A percentile compares a stretch with the other conserved stretches of the same genome.
Evolutionary conservation across 2,113 vertebrate species (phyloP).

Genomic region (Nestor notabilis): DNA sequence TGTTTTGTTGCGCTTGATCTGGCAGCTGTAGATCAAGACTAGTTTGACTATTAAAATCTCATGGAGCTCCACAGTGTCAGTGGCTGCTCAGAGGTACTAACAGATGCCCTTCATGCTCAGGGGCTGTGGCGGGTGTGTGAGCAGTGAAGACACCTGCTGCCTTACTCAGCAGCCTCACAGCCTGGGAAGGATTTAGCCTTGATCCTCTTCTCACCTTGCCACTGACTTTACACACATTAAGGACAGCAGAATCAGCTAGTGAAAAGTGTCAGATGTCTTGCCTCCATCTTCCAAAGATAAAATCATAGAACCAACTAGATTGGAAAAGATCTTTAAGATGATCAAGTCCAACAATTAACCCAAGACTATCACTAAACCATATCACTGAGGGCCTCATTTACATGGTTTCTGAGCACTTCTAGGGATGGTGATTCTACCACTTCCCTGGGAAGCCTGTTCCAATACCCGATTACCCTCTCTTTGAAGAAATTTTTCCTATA

Average conservation of each 20-base stretch:
- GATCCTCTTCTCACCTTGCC: constrained; percentile 43
- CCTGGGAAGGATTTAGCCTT: constrained; percentile 12
- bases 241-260: constrained; percentile 35
- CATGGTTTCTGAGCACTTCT: not conserved
- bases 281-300: constrained; percentile 19
- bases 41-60: not conserved
- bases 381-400: not conserved
- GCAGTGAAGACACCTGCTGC: not conserved
- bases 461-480: not conserved
- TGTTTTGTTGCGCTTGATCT: not conserved
- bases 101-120: constrained; percentile 66
- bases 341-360: not conserved
- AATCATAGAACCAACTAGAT: not conserved
- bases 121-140: not conserved
- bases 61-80: not conserved
- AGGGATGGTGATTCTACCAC: not conserved
- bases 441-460: not conserved
- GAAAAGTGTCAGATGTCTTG: constrained; percentile 29
- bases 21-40: not conserved
- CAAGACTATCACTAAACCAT: not conserved
- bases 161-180: constrained; percentile 13
- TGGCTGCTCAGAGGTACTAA: not conserved
- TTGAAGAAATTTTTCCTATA: not conserved
- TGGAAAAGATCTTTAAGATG: not conserved
- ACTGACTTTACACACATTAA: not conserved